These are phyloP conservation scores for Columba livia DNA, from an alignment of 2,113 vertebrate species.

Conservation along the genomic window DNA sequence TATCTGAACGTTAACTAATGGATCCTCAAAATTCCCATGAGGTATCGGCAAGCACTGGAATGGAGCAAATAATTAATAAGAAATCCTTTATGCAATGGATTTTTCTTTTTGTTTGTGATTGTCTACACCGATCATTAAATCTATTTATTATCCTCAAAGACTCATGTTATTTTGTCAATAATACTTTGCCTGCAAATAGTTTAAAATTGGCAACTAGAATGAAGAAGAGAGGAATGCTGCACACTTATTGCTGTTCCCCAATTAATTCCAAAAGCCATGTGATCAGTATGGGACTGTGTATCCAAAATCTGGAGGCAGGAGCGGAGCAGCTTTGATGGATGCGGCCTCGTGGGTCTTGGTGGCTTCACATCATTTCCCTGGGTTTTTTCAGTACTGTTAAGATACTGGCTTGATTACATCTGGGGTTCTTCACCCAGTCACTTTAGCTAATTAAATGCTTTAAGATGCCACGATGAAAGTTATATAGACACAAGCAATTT, in stretches of 20 bases:
- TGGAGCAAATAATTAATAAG: constrained; percentile 31
- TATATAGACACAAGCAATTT: constrained; percentile 29
- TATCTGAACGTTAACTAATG: constrained; percentile 40
- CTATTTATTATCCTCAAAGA: constrained; percentile 30
- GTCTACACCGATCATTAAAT: constrained; percentile 38
- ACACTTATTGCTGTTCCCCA: not conserved
- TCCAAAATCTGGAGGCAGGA: not conserved
- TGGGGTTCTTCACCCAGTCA: not conserved
- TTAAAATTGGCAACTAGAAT: not conserved
- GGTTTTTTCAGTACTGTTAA: not conserved
- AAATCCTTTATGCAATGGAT: constrained; percentile 3
- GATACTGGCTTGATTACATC: not conserved
- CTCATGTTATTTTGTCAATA: constrained; percentile 33
- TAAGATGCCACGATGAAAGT: not conserved
- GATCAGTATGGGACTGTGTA: not conserved
- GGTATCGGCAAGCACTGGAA: not conserved
- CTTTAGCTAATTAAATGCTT: constrained; percentile 35
- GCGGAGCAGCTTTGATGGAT: not conserved
- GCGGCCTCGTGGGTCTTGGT: accelerated
- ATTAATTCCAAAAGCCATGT: not conserved
- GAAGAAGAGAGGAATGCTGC: not conserved
- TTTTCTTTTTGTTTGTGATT: constrained; percentile 45
- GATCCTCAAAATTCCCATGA: not conserved
- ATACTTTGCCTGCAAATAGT: not conserved
- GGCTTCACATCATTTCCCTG: not conserved